These are phyloP conservation scores for Tetrax tetrax DNA, from an alignment of 2,113 vertebrate species.

Conservation along the genomic window DNA sequence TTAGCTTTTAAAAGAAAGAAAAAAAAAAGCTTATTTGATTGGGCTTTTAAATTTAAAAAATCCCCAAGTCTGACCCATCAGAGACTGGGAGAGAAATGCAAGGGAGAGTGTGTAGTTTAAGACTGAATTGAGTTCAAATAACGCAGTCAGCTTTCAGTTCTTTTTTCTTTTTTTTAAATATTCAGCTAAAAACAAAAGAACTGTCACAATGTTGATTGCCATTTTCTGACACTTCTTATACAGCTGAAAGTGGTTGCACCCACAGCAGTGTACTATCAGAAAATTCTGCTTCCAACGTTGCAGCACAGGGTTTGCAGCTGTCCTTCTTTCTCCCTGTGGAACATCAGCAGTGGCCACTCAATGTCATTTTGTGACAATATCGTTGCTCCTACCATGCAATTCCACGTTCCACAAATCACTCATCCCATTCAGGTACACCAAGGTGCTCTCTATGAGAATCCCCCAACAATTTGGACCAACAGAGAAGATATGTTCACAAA, in stretches of 20 bases:
- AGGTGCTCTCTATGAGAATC: neutral
- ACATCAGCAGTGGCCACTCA: neutral
- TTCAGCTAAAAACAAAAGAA: slow-evolving; percentile 23
- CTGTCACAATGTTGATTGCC: slow-evolving; percentile 43
- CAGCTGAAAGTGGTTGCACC: neutral
- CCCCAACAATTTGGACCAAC: neutral
- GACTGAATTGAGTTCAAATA: slow-evolving; percentile 42
- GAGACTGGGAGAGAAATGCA: slow-evolving; percentile 30
- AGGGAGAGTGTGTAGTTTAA: slow-evolving; percentile 37
- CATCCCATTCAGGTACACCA: neutral
- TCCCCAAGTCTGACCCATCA: slow-evolving; percentile 31
- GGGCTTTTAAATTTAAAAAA: slow-evolving; percentile 68
- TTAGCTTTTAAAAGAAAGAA: slow-evolving; percentile 66
- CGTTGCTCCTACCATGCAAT: neutral
- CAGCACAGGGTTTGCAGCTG: neutral
- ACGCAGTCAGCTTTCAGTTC: neutral
- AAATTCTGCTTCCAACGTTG: neutral
- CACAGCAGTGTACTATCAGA: neutral
- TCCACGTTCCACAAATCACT: neutral
- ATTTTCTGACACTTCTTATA: slow-evolving; percentile 1
- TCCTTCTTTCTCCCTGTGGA: neutral
- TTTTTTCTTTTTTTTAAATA: slow-evolving; percentile 29
- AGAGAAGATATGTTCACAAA: neutral
- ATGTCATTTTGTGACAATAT: neutral
- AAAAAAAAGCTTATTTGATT: slow-evolving; percentile 50